Percentiles rank a stretch among this genome's conserved stretches.
Conservation (phyloP, 2,888 invertebrate genomes). For the Pandemis heparana region DNA sequence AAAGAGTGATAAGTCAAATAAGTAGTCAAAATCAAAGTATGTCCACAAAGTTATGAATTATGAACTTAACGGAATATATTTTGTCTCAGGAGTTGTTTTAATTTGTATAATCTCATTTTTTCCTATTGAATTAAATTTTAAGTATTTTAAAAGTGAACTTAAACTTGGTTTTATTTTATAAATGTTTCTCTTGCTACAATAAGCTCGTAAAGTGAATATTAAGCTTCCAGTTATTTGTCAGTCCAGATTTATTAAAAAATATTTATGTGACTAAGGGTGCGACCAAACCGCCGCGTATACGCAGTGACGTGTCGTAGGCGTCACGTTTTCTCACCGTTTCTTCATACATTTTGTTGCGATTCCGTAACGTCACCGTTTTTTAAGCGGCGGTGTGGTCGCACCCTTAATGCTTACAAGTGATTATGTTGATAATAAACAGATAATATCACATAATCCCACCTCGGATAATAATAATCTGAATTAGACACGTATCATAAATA, state of each 20-base stretch:
- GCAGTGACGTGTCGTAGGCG: no score
- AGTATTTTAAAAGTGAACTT: not conserved
- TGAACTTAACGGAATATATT: not conserved
- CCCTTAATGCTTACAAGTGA: not conserved
- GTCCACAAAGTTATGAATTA: slow-evolving; percentile 28
- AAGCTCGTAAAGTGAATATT: not conserved
- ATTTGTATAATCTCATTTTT: not conserved
- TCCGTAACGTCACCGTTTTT: no score
- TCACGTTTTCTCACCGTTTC: no score
- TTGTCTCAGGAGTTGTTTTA: not conserved
- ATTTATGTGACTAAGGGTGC: no score
- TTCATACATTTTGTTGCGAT: no score
- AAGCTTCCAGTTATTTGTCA: not conserved
- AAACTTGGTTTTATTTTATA: not conserved
- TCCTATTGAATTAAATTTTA: not conserved
- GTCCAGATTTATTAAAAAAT: not conserved
- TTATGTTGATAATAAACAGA: not conserved
- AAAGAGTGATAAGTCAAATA: slow-evolving; percentile 39
- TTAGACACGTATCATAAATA: slow-evolving; percentile 5
- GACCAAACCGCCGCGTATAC: no score
- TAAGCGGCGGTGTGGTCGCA: no score
- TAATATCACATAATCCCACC: slow-evolving; percentile 1
- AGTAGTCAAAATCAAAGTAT: slow-evolving; percentile 12
- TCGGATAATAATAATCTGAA: slow-evolving; percentile 8
- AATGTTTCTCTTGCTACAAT: not conserved